phyloP scores from a whole-genome alignment of 1,140 invertebrate genomes.

The Cyphomyrmex costatus region DNA sequence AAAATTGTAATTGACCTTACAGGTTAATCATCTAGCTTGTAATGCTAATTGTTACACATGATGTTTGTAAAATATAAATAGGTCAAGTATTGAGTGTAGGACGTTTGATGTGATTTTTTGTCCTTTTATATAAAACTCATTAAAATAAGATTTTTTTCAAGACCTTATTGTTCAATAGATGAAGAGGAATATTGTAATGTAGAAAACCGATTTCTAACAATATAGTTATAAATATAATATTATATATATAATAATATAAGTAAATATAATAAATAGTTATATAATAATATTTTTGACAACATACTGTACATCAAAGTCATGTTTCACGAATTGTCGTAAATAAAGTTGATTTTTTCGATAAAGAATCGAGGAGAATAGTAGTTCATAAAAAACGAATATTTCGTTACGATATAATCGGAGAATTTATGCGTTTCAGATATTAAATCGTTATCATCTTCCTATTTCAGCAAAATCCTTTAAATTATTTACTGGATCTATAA shows the following conservation, averaged over 20 bases:
- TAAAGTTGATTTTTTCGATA: too few species aligned
- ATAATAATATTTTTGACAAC: too few species aligned
- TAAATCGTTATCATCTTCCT: background rate
- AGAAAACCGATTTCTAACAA: background rate
- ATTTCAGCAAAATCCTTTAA: background rate
- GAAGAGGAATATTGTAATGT: background rate
- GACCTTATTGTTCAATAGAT: background rate
- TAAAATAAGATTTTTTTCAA: background rate
- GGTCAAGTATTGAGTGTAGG: background rate
- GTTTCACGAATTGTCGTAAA: too few species aligned
- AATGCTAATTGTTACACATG: background rate
- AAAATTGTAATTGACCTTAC: constrained; percentile 3
- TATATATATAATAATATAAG: too few species aligned
- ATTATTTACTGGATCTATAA: constrained; percentile 6
- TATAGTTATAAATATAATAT: too few species aligned
- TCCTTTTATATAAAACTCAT: background rate
- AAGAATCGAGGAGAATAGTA: background rate
- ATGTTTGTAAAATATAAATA: constrained; percentile 17
- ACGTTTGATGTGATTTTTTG: background rate
- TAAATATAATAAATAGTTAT: too few species aligned
- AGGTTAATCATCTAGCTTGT: background rate
- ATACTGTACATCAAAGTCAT: too few species aligned
- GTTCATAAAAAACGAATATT: background rate
- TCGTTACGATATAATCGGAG: background rate
- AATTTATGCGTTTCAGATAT: background rate